Base-by-base conservation (phyloP, 2,113 vertebrate species). In the Barnardius zonarius region DNA sequence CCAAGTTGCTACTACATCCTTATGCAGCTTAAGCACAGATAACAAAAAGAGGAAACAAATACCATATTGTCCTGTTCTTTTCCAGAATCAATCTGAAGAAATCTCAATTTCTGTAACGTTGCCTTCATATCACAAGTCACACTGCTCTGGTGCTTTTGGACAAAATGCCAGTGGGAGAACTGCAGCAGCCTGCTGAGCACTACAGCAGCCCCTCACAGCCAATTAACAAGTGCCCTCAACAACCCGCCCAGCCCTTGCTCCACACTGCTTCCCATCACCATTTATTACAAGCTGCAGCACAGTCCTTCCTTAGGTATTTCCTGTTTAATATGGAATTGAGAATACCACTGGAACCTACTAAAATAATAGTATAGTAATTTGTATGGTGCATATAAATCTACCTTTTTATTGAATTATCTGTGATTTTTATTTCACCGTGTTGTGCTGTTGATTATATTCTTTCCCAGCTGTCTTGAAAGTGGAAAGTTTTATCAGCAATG, bases 81-180 rank as follows among this genome's bases (percentile, higher is more conserved):
- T 83, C 84, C 67, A 68, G 52, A 83, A 85, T 93, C 72, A 44
- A 95, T 49, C 49, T 95, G 94, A 87, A 95, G 84, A 91, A 95
- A 90, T 75, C 75, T 95, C 37, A 87, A 25, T 57, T 90, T 94
- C 66, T 95, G 57, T 41, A 93, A 63, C 0, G 28, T 43, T 92
- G 90, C 78, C 51, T 54, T 94, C 94, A 89, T 83, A 77, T 61
- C 69, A 76, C 19, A 62, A 54, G 55, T 17, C 16, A 49, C 52
- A 28, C 30, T 57, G 52, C 14, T 69, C 1, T 1, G 0, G 35
- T 35, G 37, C 19, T 91, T 67, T 48, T 66, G 41, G 37, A 82
- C 33, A 54, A 61, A 88, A 17, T 8, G 7, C 13, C 0, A 0
- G 13, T 9, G 37, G 9, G 16, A 85, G 16, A 92, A 64, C 8